Evolutionary conservation across 2,113 vertebrate genomes (phyloP), one percentile per base, ranked within the genome.

Genomic region (Bujurquina vittata): DNA sequence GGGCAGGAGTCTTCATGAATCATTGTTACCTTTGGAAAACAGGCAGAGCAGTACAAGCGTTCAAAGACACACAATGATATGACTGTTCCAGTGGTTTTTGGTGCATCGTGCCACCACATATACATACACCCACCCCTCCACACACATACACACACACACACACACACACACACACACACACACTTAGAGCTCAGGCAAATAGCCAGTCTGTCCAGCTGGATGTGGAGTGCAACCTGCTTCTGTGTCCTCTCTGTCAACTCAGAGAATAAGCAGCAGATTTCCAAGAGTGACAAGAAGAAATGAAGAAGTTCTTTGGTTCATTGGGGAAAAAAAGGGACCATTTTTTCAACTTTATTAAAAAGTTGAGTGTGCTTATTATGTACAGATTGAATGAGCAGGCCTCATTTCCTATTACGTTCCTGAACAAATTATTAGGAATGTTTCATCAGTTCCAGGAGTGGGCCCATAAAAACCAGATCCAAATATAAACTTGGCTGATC

Each of bases 1-100:
- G 81, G 81, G 67, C 75, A 89, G 80, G 56, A 60, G 58, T 79
- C 35, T 33, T 54, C 26, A 29, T 54, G 22, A 37, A 54, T 52
- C 49, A 60, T 52, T 75, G 75, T 72, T 65, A 26, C 43, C 65
- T 69, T 69, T 52, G 22, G 20, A 54, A 55, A 56, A 22, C 18
- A 23, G 43, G 20, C 20, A 1, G 11, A 72, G 10, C 37, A 46
- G 40, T 23, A 23, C 43, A 4, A 14, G n/a, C 2, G 17, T 46
- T 52, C 65, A 20, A 31, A 52, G 43, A 29, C 43, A 1, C 1
- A 18, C 29, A 12, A 69, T 69, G 43, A 49, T 49, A 17, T 29
- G 40, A 11, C 65, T 54, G 62, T 49, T 81, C 18, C 12, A 3
- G 55, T 57, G 79, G 76, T 57, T 86, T 75, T 52, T 43, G 49